Evolutionary conservation across 1,140 invertebrate species (phyloP).

Genomic region (Augochlora pura): DNA sequence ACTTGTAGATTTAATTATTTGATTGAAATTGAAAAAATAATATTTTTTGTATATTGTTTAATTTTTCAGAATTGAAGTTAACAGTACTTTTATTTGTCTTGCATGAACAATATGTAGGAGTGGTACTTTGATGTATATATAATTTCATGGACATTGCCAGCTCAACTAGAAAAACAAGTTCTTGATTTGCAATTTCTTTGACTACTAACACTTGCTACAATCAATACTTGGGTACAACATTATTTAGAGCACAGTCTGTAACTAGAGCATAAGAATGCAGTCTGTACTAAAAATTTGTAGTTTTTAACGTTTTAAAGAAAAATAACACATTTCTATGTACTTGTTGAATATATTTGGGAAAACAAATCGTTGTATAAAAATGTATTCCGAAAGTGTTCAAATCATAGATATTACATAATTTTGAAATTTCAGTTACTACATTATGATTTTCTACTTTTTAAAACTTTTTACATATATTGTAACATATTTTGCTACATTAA

Average conservation of each 20-base stretch:
- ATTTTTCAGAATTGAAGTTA: slow-evolving; percentile 21
- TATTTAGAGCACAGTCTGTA: slow-evolving; percentile 27
- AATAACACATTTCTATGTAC: background rate
- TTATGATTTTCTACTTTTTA: background rate
- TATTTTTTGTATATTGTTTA: slow-evolving; percentile 1
- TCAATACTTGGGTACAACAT: background rate
- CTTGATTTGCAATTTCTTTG: slow-evolving; percentile 58
- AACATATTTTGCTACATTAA: background rate
- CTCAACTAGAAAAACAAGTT: slow-evolving; percentile 67
- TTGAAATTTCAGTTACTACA: background rate
- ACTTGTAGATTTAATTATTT: background rate
- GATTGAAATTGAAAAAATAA: background rate
- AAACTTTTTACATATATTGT: slow-evolving; percentile 1
- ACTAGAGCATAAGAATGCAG: background rate
- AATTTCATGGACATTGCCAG: slow-evolving; percentile 64
- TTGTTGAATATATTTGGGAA: background rate
- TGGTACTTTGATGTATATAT: slow-evolving; percentile 54
- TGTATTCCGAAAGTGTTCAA: background rate
- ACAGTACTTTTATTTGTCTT: slow-evolving; percentile 43
- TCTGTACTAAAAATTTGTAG: background rate
- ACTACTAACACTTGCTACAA: slow-evolving; percentile 13
- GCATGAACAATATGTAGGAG: slow-evolving; percentile 58
- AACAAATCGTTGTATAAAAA: background rate
- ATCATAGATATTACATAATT: background rate
- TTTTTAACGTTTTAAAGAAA: background rate